phyloP scores from a whole-genome alignment of 2,113 vertebrate species.

The Halichoerus grypus region DNA sequence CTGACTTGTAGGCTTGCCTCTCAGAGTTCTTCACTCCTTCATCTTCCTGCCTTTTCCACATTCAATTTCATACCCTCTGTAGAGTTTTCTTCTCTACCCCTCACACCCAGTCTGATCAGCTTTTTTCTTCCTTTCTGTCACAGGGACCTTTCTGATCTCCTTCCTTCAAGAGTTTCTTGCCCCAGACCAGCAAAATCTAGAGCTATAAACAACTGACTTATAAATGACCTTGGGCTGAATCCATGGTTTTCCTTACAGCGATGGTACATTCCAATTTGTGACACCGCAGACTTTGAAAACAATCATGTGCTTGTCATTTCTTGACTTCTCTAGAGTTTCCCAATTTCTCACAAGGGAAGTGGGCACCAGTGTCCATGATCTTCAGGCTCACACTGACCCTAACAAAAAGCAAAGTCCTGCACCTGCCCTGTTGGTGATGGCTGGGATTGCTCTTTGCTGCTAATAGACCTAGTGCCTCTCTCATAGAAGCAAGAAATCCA shows the following conservation, averaged over 20 bases:
- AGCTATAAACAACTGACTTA: background rate
- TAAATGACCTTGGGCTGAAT: background rate
- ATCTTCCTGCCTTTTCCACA: background rate
- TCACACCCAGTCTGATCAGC: background rate
- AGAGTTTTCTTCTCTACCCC: background rate
- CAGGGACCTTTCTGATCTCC: background rate
- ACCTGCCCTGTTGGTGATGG: accelerated
- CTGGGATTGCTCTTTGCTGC: background rate
- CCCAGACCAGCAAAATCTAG: background rate
- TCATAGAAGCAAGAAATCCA: background rate
- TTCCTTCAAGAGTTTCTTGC: background rate
- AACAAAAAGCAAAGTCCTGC: background rate
- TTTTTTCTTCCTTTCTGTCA: background rate
- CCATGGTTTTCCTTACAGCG: background rate
- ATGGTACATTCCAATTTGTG: background rate
- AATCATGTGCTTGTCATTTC: background rate
- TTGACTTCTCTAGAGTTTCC: background rate
- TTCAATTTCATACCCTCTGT: background rate
- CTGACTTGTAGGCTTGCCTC: background rate
- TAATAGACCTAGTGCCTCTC: background rate
- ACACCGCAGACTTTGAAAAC: background rate
- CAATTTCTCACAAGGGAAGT: background rate
- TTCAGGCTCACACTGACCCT: background rate
- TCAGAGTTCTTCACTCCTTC: background rate
- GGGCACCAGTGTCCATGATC: background rate